Evolutionary conservation across 2,113 vertebrate genomes (phyloP).

Genomic region (Stigmatopora nigra): DNA sequence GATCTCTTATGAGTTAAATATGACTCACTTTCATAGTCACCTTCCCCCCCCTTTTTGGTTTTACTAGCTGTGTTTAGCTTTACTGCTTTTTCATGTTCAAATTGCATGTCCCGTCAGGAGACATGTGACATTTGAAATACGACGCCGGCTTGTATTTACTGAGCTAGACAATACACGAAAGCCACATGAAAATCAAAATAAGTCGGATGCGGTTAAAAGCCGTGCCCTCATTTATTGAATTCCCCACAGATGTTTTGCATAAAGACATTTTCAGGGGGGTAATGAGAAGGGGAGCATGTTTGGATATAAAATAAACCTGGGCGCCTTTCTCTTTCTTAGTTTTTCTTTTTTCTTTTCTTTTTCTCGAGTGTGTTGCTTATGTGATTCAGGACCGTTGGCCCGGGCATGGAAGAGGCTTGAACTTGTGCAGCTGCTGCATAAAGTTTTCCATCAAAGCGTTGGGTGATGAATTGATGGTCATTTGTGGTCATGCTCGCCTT

Average conservation of each 20-base stretch:
- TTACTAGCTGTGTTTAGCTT: conserved; percentile 36
- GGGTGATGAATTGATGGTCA: conserved; percentile 23
- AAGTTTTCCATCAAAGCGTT: conserved; percentile 8
- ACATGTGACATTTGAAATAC: conserved; percentile 62
- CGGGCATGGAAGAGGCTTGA: conserved; percentile 17
- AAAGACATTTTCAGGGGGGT: conserved; percentile 65
- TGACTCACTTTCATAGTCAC: conserved; percentile 21
- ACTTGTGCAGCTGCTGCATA: conserved; percentile 18
- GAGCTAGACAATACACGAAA: conserved; percentile 73
- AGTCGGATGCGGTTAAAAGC: conserved; percentile 73
- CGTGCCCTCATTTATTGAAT: conserved; percentile 69
- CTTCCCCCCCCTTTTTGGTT: conserved; percentile 8
- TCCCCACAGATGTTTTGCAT: conserved; percentile 78
- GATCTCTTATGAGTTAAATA: conserved; percentile 27
- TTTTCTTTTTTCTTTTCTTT: not conserved
- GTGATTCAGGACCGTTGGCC: conserved; percentile 30
- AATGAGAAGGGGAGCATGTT: conserved; percentile 52
- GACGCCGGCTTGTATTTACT: conserved; percentile 58
- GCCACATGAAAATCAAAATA: conserved; percentile 74
- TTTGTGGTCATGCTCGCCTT: conserved; percentile 17
- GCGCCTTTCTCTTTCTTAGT: conserved; percentile 14
- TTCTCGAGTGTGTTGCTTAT: conserved; percentile 20
- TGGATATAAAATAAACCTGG: conserved; percentile 66
- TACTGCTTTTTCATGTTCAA: conserved; percentile 54
- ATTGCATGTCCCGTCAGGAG: conserved; percentile 30